Evolutionary conservation across 2,113 vertebrate species (phyloP).

Genomic region (Pedetes capensis): DNA sequence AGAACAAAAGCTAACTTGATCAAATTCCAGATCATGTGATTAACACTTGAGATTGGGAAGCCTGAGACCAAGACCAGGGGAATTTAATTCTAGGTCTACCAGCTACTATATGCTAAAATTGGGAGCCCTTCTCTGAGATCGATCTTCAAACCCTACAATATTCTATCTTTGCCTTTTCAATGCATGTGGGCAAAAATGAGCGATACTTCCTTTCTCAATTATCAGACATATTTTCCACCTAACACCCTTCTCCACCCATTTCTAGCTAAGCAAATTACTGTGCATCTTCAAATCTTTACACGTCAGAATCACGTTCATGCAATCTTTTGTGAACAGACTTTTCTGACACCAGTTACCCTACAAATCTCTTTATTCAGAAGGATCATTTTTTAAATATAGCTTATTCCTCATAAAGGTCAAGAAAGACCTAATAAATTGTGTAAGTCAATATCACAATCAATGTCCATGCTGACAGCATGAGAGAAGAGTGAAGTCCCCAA

Average conservation of each 20-base stretch:
- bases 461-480: background rate
- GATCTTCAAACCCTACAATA: background rate
- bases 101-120: background rate
- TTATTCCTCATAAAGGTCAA: background rate
- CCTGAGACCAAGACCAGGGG: background rate
- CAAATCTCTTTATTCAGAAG: background rate
- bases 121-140: background rate
- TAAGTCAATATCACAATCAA: background rate
- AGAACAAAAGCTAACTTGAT: background rate
- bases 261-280: background rate
- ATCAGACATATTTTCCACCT: background rate
- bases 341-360: background rate
- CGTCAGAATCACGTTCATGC: background rate
- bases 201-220: background rate
- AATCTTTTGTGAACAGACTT: background rate
- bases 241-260: background rate
- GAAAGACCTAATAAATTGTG: background rate
- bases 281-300: background rate
- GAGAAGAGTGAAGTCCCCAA: background rate
- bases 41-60: background rate
- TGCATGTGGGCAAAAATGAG: background rate
- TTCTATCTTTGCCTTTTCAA: background rate
- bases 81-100: background rate
- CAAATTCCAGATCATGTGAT: background rate
- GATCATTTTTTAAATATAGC: background rate